Conservation (phyloP, 2,888 invertebrate genomes). For the Coremacera marginata region DNA sequence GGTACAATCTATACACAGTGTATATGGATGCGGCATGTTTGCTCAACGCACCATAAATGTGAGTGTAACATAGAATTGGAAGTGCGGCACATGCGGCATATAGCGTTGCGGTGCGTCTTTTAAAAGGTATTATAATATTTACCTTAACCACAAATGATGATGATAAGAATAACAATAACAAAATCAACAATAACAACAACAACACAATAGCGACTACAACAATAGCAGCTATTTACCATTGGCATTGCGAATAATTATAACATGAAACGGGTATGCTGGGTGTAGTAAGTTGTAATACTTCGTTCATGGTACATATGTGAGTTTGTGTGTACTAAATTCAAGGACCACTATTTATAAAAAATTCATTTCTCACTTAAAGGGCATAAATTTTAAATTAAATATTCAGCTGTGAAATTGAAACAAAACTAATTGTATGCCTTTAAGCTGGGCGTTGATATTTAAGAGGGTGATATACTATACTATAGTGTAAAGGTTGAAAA, state of each 20-base stretch:
- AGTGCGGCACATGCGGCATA: background rate
- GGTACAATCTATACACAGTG: too few species aligned
- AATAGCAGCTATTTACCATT: background rate
- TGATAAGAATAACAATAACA: background rate
- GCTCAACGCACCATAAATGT: background rate
- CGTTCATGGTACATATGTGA: too few species aligned
- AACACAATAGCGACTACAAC: background rate
- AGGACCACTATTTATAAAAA: background rate
- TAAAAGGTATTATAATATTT: constrained; percentile 1
- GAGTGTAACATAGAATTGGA: background rate
- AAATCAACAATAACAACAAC: background rate
- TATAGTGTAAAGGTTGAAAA: too few species aligned
- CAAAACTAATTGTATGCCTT: too few species aligned
- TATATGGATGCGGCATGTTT: background rate
- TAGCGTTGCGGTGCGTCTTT: background rate
- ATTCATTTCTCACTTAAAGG: background rate
- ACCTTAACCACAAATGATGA: constrained; percentile 22
- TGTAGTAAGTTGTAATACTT: too few species aligned
- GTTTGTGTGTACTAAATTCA: too few species aligned
- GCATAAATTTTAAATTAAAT: too few species aligned
- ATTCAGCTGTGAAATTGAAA: too few species aligned
- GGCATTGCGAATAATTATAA: constrained; percentile 16
- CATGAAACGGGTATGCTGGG: background rate
- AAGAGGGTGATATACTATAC: too few species aligned
- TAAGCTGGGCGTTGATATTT: too few species aligned